Evolutionary conservation across 2,113 vertebrate genomes (phyloP).

Genomic region (Sardina pilchardus): DNA sequence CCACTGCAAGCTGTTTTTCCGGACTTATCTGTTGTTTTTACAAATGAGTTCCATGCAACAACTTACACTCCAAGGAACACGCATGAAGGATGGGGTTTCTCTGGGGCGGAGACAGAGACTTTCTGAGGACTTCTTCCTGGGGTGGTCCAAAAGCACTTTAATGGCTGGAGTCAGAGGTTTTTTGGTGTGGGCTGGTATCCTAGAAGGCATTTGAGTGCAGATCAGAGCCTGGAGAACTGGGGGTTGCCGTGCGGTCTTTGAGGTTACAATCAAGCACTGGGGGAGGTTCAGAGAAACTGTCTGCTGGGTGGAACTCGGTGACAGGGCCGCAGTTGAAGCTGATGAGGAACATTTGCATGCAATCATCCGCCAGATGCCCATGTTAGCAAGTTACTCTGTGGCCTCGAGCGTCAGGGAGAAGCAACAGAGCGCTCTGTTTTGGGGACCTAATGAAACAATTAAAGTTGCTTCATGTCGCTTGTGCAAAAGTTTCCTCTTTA

Average conservation of each 20-base stretch:
- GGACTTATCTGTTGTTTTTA: not conserved
- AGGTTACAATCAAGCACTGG: slow-evolving; percentile 37
- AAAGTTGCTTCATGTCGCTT: not conserved
- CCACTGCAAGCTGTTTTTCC: not conserved
- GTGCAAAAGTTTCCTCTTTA: not conserved
- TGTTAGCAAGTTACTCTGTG: slow-evolving; percentile 33
- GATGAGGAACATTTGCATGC: slow-evolving; percentile 36
- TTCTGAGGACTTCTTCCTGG: not conserved
- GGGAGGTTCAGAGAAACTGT: slow-evolving; percentile 14
- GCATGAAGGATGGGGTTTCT: not conserved
- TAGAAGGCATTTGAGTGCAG: slow-evolving; percentile 25
- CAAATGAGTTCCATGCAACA: slow-evolving; percentile 7
- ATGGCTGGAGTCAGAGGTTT: slow-evolving; percentile 9
- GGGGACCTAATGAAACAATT: not conserved
- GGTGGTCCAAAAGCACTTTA: slow-evolving; percentile 8
- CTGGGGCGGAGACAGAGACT: not conserved
- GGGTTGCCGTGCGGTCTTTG: slow-evolving; percentile 35
- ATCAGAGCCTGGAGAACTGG: slow-evolving; percentile 25
- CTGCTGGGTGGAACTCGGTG: not conserved
- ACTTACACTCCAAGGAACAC: not conserved
- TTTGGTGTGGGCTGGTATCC: slow-evolving; percentile 1
- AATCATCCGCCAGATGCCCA: slow-evolving; percentile 35
- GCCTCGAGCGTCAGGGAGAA: not conserved
- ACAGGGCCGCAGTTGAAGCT: not conserved
- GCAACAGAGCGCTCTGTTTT: not conserved